These are phyloP conservation scores for Pyxicephalus adspersus DNA, from an alignment of 2,113 vertebrate genomes.

Conservation along the genomic window DNA sequence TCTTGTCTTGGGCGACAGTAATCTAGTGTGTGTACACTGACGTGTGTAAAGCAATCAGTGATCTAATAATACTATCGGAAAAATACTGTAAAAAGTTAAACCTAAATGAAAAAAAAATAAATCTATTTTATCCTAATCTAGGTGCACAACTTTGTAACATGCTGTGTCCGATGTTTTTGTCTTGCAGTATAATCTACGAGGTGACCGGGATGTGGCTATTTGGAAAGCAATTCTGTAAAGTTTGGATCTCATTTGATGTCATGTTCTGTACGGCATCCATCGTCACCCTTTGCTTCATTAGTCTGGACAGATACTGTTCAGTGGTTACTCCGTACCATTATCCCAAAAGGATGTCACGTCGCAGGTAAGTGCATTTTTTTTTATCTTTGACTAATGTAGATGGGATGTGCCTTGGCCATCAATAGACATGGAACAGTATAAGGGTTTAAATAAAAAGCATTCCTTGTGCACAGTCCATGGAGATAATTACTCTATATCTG, in stretches of 20 bases:
- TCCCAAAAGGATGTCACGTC: conserved; percentile 72
- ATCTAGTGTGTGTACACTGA: no score
- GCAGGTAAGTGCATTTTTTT: conserved; percentile 62
- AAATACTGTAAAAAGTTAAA: background rate
- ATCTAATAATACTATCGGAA: no score
- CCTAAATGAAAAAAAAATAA: background rate
- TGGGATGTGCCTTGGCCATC: no score
- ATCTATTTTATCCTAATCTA: background rate
- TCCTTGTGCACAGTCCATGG: no score
- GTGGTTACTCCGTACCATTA: conserved; percentile 71
- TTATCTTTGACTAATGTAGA: no score
- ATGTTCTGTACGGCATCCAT: conserved; percentile 75
- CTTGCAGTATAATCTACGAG: conserved; percentile 69
- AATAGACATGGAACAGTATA: no score
- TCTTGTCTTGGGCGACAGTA: no score
- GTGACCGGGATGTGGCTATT: conserved; percentile 73
- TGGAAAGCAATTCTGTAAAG: conserved; percentile 71
- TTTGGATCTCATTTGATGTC: conserved; percentile 75
- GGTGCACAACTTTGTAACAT: no score
- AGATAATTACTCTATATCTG: no score
- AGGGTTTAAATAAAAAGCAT: no score
- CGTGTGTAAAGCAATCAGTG: no score
- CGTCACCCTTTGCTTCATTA: conserved; percentile 73
- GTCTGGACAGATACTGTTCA: conserved; percentile 73
- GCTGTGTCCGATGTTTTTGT: rapidly evolving